These are phyloP conservation scores for Apeltes quadracus DNA, from an alignment of 2,113 vertebrate species.

Conservation along the genomic window DNA sequence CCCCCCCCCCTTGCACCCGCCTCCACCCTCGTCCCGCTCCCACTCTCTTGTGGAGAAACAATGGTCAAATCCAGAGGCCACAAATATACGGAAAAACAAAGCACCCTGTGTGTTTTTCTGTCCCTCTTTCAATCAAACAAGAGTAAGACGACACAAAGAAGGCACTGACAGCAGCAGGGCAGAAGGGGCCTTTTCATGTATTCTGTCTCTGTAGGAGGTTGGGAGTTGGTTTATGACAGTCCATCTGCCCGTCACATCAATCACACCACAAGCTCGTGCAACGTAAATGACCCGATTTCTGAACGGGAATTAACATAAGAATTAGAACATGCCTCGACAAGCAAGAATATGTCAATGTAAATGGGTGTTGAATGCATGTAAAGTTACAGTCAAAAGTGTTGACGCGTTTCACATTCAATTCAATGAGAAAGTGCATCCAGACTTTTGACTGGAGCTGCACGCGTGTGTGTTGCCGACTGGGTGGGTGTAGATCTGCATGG, in stretches of 20 bases:
- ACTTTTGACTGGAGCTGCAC: no score
- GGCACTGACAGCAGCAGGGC: conserved; percentile 59
- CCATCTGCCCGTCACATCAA: conserved; percentile 31
- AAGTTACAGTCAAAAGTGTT: no score
- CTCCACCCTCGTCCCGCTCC: conserved; percentile 9
- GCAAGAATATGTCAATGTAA: neutral
- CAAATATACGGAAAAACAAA: conserved; percentile 72
- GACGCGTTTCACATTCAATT: no score
- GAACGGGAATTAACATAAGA: neutral
- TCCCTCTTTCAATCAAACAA: conserved; percentile 49
- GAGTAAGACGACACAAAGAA: conserved; percentile 69
- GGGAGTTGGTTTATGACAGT: conserved; percentile 30
- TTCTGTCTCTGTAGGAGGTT: conserved; percentile 37
- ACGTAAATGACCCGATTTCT: neutral
- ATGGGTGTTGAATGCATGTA: neutral
- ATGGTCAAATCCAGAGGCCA: conserved; percentile 71
- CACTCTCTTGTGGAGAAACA: conserved; percentile 66
- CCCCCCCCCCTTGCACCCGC: neutral
- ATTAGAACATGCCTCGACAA: neutral
- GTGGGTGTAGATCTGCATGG: conserved; percentile 22
- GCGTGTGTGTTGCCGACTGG: conserved; percentile 1
- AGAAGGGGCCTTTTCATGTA: conserved; percentile 34
- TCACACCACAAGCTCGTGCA: neutral
- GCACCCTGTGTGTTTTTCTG: conserved; percentile 69
- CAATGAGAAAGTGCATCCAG: no score